These are phyloP conservation scores for Trachops cirrhosus DNA, from an alignment of 2,797 vertebrate genomes.

Conservation along the genomic window DNA sequence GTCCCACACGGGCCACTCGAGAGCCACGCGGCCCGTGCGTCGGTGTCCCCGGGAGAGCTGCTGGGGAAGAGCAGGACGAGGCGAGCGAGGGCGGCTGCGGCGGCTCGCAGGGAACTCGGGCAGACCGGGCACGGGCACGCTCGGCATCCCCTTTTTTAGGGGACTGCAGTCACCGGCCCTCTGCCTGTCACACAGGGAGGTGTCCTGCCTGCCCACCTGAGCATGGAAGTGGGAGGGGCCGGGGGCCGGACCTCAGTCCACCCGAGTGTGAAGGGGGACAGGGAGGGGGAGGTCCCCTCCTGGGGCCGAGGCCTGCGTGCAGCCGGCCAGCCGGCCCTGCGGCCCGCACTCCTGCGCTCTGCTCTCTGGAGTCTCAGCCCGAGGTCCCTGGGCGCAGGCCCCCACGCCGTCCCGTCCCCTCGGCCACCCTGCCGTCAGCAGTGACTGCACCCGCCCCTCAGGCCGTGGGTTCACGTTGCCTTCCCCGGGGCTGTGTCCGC, in stretches of 20 bases:
- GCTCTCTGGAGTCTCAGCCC: not conserved
- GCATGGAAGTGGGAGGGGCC: rapidly evolving
- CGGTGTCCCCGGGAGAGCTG: not conserved
- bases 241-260: not conserved
- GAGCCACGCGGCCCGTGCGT: not conserved
- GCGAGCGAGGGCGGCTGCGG: rapidly evolving
- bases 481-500: not conserved
- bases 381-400: not conserved
- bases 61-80: not conserved
- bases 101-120: not conserved
- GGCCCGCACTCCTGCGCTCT: rapidly evolving
- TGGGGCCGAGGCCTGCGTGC: rapidly evolving
- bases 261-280: rapidly evolving
- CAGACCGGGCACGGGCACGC: rapidly evolving
- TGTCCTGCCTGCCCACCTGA: not conserved
- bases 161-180: rapidly evolving
- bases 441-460: not conserved
- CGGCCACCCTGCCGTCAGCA: not conserved
- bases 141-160: no score
- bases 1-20: rapidly evolving
- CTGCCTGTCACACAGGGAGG: rapidly evolving
- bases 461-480: rapidly evolving
- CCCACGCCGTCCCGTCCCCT: not conserved
- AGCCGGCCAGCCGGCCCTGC: no score
- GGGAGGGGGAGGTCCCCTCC: no score